Base-by-base conservation (phyloP, 2,888 invertebrate species). In the Caenorhabditis becei region DNA sequence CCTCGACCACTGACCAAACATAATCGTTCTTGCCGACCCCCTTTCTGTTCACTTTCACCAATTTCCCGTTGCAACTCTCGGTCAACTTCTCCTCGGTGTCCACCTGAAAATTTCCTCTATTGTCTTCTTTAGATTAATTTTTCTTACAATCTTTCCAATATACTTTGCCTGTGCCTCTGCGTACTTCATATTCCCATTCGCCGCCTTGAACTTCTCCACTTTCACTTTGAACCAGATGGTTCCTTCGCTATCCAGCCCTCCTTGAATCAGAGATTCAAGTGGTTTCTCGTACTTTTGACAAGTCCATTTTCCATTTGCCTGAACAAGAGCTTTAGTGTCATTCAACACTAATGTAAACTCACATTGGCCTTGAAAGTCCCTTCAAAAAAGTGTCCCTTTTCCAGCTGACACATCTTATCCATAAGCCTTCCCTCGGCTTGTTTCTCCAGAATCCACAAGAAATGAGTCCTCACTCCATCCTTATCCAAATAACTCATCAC, bases 91-190 rank as follows among this genome's bases (percentile, higher is more conserved):
- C 14, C 5, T 70, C 59, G 3, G 49, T 14, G 11, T 71, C 71
- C 32, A 62, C n/a, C 71, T 71, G 61, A 70, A 70, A 61, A 41
- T 10, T 24, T 14, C n/a, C n/a, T n/a, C n/a, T n/a, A n/a, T 14
- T 14, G 41, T 32, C 32, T 32, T 32, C 5, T 10, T 10, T 32
- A 32, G 5, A 7, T 32, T 32, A 7, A 32, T 32, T 7, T 7
- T 10, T 10, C 71, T 71, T 41, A 71, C 71, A 37, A 71, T 59
- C 37, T 71, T 51, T 28, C 71, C 71, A 11, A 71, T 41, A 23
- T 32, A 62, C 41, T 62, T 59, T 1, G 61, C 54, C 1, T 28
- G 20, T 8, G 51, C 62, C 10, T 10, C 26, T 0, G 23, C 71
- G 24, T 41, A 61, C 24, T 62, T 62, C 10, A 4, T 24, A n/a